Evolutionary conservation across 2,797 vertebrate species (phyloP), one percentile per base, ranked within the genome.

Genomic region (Sylvia borin): DNA sequence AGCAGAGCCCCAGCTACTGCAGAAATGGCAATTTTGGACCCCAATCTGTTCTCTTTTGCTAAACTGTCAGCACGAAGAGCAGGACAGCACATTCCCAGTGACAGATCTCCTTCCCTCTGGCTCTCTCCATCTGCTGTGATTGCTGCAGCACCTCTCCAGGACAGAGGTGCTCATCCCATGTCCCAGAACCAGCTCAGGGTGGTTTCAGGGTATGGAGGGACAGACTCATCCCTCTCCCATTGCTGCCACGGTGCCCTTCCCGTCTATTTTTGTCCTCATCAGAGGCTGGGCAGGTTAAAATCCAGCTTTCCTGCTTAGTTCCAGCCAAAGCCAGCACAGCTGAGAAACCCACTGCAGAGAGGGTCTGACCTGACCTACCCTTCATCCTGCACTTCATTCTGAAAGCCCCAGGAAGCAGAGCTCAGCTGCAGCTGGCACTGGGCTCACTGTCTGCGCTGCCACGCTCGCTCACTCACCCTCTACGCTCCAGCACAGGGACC

Each of bases 321-420:
- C 40, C 65, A 90, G 90, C 67, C 90, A 82, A 87, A 93, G 90
- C 90, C 95, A 84, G 38, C 85, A 90, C 2, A 7, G 79, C 61
- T 3, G 51, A 95, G 97, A 97, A 97, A 97, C 97, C 96, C 96
- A 97, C 95, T 94, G 94, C 95, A 78, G 96, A 97, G 97, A 86
- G 94, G 88, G 97, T 98, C 97, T 97, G 97, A 95, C 97, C 98
- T 96, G 94, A 98, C 97, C 97, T 98, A 98, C 97, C 97, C 97
- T 97, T 97, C 84, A 92, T 97, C 97, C 94, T 84, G 96, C 71
- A 94, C 91, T 88, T 96, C 95, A 68, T 60, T 90, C 66, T 93
- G 95, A 89, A 68, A 94, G 94, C 82, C 94, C 96, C 92, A n/a
- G 88, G 14, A 43, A 67, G 92, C 93, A 92, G 92, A 93, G 93